A percentile compares a stretch with the other conserved stretches of the same genome.
Evolutionary conservation across 2,797 vertebrate species (phyloP).

Genomic region (Capromys pilorides): DNA sequence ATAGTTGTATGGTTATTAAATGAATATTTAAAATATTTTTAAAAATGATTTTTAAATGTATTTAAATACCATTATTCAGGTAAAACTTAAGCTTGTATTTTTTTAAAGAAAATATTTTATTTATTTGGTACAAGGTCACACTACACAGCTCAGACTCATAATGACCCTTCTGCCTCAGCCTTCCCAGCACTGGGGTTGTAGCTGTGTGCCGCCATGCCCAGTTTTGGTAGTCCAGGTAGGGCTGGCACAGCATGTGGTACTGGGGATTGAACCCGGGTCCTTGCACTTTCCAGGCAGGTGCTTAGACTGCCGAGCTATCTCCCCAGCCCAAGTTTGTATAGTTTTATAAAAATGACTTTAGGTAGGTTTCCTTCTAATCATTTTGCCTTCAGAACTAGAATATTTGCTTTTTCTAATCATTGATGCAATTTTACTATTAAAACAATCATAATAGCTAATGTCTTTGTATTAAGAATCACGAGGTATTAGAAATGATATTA

Average conservation of each 20-base stretch:
- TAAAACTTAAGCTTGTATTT: not conserved
- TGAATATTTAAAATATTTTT: not conserved
- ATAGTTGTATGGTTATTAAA: not conserved
- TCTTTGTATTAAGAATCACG: conserved; percentile 56
- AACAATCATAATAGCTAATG: conserved; percentile 14
- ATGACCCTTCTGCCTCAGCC: no score
- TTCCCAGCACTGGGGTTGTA: no score
- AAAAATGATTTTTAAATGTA: not conserved
- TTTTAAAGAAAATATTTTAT: not conserved
- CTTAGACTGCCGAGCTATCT: no score
- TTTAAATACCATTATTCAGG: not conserved
- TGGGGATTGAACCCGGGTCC: no score
- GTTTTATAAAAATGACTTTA: not conserved
- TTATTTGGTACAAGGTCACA: no score
- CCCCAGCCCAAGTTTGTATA: not conserved
- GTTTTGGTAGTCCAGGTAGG: no score
- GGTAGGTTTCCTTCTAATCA: not conserved
- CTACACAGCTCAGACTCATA: no score
- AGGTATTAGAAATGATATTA: conserved; percentile 67
- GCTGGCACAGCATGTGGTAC: no score
- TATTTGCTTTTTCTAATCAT: conserved; percentile 65
- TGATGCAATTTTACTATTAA: not conserved
- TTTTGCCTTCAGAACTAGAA: conserved; percentile 72
- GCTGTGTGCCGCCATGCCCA: no score
- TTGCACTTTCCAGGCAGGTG: no score